phyloP scores from a whole-genome alignment of 2,888 invertebrate species.

The Phania funesta region DNA sequence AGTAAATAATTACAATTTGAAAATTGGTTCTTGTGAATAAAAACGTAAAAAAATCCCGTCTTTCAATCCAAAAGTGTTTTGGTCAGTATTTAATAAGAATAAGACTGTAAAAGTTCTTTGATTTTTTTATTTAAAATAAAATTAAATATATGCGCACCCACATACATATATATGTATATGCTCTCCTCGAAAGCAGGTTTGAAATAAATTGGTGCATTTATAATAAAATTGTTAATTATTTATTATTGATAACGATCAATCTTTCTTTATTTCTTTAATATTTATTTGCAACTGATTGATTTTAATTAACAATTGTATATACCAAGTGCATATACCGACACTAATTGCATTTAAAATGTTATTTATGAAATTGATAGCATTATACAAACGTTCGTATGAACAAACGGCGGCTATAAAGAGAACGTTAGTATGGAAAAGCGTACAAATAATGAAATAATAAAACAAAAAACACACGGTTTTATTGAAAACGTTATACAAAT shows the following conservation, averaged over 20 bases:
- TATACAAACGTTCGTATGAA: not conserved
- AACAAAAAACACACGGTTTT: not conserved
- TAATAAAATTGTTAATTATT: not conserved
- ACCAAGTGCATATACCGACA: no score
- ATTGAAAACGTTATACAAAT: conserved; percentile 18
- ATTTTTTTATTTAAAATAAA: no score
- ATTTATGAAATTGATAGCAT: conserved; percentile 38
- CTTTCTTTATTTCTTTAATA: not conserved
- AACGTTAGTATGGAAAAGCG: not conserved
- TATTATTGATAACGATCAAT: not conserved
- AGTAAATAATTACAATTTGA: no score
- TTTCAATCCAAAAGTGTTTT: no score
- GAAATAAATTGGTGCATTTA: not conserved
- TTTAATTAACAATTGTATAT: conserved; percentile 51
- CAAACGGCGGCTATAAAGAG: not conserved
- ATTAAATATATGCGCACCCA: not conserved
- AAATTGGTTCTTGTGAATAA: no score
- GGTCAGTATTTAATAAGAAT: no score
- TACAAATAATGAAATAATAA: conserved; percentile 18
- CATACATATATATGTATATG: not conserved
- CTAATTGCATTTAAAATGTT: conserved; percentile 35
- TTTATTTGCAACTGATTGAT: conserved; percentile 9
- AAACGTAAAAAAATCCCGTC: no score
- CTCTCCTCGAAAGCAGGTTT: not conserved
- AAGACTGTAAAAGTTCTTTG: no score